Percentiles rank a stretch among this genome's conserved stretches.
Evolutionary conservation across 2,113 vertebrate genomes (phyloP).

Genomic region (Poeciliopsis turrubarensis): DNA sequence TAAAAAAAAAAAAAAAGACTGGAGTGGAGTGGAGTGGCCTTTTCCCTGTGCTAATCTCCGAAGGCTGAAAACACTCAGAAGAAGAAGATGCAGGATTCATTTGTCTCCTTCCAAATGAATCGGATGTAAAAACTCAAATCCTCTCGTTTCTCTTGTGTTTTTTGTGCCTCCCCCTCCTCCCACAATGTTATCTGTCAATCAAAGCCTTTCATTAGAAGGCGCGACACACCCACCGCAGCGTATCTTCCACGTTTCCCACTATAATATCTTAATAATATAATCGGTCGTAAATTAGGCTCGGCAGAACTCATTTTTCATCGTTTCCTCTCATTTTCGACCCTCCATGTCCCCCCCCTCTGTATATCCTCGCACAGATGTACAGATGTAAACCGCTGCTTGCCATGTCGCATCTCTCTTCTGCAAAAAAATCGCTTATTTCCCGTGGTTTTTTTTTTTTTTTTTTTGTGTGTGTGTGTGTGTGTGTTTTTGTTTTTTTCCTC

Average conservation of each 20-base stretch:
- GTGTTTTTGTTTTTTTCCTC: slow-evolving; percentile 44
- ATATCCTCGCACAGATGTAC: slow-evolving; percentile 33
- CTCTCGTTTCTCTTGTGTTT: not conserved
- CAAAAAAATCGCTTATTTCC: slow-evolving; percentile 31
- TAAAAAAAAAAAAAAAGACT: slow-evolving; percentile 35
- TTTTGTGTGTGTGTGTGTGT: too few relatives aligned
- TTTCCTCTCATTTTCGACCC: not conserved
- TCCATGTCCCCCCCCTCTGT: slow-evolving; percentile 21
- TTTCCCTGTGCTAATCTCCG: slow-evolving; percentile 58
- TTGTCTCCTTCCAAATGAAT: slow-evolving; percentile 41
- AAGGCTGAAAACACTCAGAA: slow-evolving; percentile 12
- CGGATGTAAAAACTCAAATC: slow-evolving; percentile 55
- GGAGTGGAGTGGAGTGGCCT: slow-evolving; percentile 68
- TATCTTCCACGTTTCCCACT: slow-evolving; percentile 13
- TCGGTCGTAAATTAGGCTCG: slow-evolving; percentile 25
- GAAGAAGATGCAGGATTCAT: slow-evolving; percentile 18
- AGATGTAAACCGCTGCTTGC: slow-evolving; percentile 62
- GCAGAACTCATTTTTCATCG: not conserved
- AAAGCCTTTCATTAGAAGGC: slow-evolving; percentile 30
- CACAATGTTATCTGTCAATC: slow-evolving; percentile 45
- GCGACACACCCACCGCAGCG: slow-evolving; percentile 67
- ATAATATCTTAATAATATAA: slow-evolving; percentile 18
- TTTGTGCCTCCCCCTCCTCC: slow-evolving; percentile 32
- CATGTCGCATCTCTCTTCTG: slow-evolving; percentile 60
- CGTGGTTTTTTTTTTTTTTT: too few relatives aligned